Base-by-base conservation (phyloP, 53 echinoderm and acorn worm species). In the Paracentrotus lividus region DNA sequence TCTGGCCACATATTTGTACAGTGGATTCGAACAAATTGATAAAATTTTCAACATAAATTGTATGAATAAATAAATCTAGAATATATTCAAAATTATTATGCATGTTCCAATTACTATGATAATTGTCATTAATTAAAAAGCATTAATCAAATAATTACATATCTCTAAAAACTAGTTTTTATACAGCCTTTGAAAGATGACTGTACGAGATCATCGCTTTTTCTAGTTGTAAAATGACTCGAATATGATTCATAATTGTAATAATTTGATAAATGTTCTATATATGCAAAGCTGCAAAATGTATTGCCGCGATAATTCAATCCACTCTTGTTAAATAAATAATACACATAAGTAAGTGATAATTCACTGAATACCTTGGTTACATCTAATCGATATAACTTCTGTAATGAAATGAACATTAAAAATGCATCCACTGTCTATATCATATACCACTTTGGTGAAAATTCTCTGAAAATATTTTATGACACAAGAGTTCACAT, bases 251-350 rank as follows among this genome's bases (percentile, higher is more conserved):
- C 81, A 45, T 81, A 81, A 49, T 26, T 44, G 44, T 16, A 81
- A 81, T 47, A 7, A 47, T 26, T 44, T 47, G 27, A 81, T 47
- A 81, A 45, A 81, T 18, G 18, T 45, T 49, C 77, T 81, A 26
- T 47, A n/a, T n/a, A n/a, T n/a, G 47, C n/a, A 81, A 81, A 81
- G 47, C 47, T 81, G 81, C 81, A 81, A 47, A 81, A 81, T 26
- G 26, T 45, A 81, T 81, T 81, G 81, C 81, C n/a, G 81, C 81
- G n/a, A 12, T 47, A 45, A 81, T 34, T 81, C 81, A 81, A 26
- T 81, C 44, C 27, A 27, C 47, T 45, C 47, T 78, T 78, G n/a
- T n/a, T n/a, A n/a, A n/a, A n/a, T 13, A 78, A 45, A 45, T 78
- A 47, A 81, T 45, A 47, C 81, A 81, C 3, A 8, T 47, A 81